Conservation (phyloP, 2,888 invertebrate genomes). For the Choristoneura rosaceana region DNA sequence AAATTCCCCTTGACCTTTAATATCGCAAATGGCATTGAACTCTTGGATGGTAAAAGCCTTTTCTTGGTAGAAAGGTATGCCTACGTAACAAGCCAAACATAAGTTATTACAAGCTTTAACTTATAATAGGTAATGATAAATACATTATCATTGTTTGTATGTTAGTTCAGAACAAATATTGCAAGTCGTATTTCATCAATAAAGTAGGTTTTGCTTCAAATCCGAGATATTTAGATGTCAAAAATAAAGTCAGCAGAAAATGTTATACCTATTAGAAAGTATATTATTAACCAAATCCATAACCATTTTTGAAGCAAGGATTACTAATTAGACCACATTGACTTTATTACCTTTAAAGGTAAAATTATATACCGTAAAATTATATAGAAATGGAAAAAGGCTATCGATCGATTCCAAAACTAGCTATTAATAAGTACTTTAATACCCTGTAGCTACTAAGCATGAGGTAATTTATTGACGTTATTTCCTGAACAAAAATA, state of each 20-base stretch:
- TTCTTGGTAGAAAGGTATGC: neutral
- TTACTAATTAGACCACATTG: neutral
- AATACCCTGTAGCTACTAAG: conserved; percentile 13
- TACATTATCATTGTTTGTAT: no score
- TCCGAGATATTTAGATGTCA: no score
- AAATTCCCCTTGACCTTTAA: neutral
- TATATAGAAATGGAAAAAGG: conserved; percentile 51
- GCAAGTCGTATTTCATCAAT: no score
- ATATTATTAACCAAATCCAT: no score
- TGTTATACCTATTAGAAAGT: no score
- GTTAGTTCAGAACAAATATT: no score
- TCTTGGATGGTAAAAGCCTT: neutral
- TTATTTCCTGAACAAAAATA: conserved; percentile 32
- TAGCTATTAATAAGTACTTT: conserved; percentile 37
- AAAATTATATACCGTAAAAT: no score
- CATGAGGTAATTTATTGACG: conserved; percentile 37
- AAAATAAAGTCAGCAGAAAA: no score
- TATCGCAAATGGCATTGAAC: neutral
- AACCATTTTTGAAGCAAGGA: no score
- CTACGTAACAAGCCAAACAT: neutral
- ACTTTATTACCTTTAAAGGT: neutral
- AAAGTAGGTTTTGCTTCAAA: no score
- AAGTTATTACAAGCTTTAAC: no score
- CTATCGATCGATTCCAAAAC: conserved; percentile 46
- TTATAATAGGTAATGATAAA: no score